These are phyloP conservation scores for Pseudachorutes palmiensis DNA, from an alignment of 1,140 invertebrate genomes.

Conservation along the genomic window DNA sequence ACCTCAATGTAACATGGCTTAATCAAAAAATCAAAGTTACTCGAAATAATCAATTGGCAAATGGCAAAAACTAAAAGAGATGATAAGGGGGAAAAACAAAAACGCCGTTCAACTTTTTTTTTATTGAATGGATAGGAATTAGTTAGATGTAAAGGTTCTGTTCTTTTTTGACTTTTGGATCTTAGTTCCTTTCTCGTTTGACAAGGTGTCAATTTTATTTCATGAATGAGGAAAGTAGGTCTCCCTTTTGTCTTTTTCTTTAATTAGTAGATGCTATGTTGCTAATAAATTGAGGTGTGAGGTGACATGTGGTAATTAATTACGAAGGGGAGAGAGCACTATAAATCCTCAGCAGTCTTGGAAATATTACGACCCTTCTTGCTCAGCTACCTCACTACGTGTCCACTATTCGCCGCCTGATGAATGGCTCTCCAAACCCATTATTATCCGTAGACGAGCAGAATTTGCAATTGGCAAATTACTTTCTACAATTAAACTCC, in stretches of 20 bases:
- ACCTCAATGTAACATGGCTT: slow-evolving; percentile 10
- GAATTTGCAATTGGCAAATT: slow-evolving; percentile 8
- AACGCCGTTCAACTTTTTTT: no score
- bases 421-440: slow-evolving; percentile 1
- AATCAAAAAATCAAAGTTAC: no score
- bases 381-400: background rate
- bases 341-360: background rate
- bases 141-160: no score
- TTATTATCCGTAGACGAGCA: background rate
- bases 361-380: background rate
- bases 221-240: background rate
- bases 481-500: background rate
- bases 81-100: no score
- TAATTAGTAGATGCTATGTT: background rate
- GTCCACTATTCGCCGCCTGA: background rate
- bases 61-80: no score
- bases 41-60: no score
- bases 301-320: slow-evolving; percentile 9
- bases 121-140: no score
- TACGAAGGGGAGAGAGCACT: background rate
- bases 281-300: slow-evolving; percentile 14
- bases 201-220: slow-evolving; percentile 3
- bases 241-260: background rate
- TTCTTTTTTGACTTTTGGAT: no score
- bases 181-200: slow-evolving; percentile 8